Conservation (phyloP, 2,113 vertebrate genomes). For the cat (Felis catus) region DNA sequence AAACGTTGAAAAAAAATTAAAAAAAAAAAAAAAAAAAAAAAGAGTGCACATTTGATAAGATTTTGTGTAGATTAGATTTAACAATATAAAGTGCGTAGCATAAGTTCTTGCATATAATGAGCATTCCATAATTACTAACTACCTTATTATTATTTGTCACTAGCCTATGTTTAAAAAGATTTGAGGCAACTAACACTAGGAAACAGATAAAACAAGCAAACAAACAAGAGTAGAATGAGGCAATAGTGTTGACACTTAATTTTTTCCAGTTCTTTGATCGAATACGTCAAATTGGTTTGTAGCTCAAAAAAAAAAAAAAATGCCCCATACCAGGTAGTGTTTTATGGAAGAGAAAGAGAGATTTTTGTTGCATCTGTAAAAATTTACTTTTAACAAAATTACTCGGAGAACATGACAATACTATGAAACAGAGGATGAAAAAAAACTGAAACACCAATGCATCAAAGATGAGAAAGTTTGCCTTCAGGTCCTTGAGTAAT, state of each 20-base stretch:
- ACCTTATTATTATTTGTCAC: background rate
- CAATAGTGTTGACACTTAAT: background rate
- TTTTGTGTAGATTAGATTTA: background rate
- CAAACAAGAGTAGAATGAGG: background rate
- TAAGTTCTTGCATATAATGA: background rate
- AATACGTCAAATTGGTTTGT: background rate
- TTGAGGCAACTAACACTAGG: constrained; percentile 4
- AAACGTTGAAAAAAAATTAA: too few relatives aligned
- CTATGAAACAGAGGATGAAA: constrained; percentile 41
- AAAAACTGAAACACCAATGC: constrained; percentile 31
- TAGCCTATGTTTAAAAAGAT: background rate
- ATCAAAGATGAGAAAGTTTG: constrained; percentile 41
- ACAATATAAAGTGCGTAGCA: background rate
- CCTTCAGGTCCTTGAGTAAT: constrained; percentile 10
- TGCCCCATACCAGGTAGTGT: background rate
- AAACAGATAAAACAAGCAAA: background rate
- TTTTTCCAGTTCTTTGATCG: constrained; percentile 32
- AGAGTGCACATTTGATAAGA: background rate
- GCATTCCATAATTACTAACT: background rate
- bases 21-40: too few relatives aligned
- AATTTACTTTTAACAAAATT: constrained; percentile 30
- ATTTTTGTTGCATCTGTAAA: background rate
- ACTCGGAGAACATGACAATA: constrained; percentile 16
- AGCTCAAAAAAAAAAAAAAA: background rate
- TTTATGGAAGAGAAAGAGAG: background rate